These are phyloP conservation scores for Aricia agestis DNA, from an alignment of 1,140 invertebrate genomes.

Conservation along the genomic window DNA sequence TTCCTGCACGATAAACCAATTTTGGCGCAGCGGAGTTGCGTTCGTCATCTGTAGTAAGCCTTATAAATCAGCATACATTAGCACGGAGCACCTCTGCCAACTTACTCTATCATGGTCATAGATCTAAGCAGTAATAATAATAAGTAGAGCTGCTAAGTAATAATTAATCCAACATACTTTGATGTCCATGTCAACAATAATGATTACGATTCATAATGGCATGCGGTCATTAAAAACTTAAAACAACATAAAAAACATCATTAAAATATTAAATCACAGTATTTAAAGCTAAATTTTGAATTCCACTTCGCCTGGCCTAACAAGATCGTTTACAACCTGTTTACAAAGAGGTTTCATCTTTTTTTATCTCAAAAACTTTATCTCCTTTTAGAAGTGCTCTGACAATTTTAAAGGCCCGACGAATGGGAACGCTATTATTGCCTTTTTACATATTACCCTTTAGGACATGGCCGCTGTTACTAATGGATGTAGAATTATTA, in stretches of 20 bases:
- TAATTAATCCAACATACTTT: too few species aligned
- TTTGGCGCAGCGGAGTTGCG: too few species aligned
- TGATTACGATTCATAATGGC: too few species aligned
- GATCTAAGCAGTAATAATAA: too few species aligned
- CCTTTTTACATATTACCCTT: conserved; percentile 34
- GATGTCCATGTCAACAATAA: too few species aligned
- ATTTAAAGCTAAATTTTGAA: background rate
- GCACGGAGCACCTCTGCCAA: too few species aligned
- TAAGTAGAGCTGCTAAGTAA: too few species aligned
- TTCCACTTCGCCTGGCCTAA: conserved; percentile 23
- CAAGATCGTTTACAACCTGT: conserved; percentile 66
- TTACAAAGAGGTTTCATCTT: conserved; percentile 59
- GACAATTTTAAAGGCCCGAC: conserved; percentile 58
- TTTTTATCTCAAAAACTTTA: conserved; percentile 61
- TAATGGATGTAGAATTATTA: conserved; percentile 62
- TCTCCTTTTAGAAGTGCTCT: conserved; percentile 61
- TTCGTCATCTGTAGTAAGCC: too few species aligned
- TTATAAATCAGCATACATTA: too few species aligned
- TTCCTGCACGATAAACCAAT: too few species aligned
- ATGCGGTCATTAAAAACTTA: too few species aligned
- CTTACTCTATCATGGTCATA: too few species aligned
- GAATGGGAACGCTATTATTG: conserved; percentile 45
- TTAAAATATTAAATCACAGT: background rate
- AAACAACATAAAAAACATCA: background rate
- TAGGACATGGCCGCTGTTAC: conserved; percentile 31